Percentiles rank a stretch among this genome's conserved stretches.
phyloP scores from a whole-genome alignment of 2,113 vertebrate genomes.

The Lonchura striata region DNA sequence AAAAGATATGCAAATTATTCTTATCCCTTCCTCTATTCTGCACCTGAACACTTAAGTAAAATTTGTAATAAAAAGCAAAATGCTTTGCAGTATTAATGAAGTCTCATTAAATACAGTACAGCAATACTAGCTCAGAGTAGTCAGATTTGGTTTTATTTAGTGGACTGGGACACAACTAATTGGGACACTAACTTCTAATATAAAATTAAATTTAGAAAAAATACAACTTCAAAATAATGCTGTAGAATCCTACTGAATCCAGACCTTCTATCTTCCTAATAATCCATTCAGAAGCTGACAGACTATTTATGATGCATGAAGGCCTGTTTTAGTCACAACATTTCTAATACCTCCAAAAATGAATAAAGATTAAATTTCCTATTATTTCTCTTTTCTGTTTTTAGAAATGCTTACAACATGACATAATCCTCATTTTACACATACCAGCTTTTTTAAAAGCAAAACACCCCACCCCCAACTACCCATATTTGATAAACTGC shows the following conservation, averaged over 20 bases:
- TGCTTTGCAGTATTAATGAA: neutral
- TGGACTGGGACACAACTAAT: neutral
- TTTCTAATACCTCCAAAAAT: neutral
- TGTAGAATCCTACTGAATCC: neutral
- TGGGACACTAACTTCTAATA: neutral
- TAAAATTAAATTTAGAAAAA: neutral
- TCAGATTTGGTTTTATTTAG: neutral
- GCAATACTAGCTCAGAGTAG: neutral
- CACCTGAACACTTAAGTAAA: neutral
- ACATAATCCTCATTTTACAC: slow-evolving; percentile 1
- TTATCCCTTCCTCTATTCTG: neutral
- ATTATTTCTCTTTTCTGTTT: neutral
- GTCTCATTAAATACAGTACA: neutral
- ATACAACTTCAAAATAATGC: neutral
- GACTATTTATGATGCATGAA: neutral
- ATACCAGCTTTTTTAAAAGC: neutral
- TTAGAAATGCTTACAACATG: neutral
- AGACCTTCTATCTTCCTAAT: neutral
- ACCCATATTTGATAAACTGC: neutral
- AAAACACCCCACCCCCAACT: neutral
- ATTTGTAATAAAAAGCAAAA: neutral
- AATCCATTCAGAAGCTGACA: neutral
- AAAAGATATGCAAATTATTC: neutral
- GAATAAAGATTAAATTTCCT: neutral
- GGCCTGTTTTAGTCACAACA: neutral